These are phyloP conservation scores for Pithys albifrons DNA, from an alignment of 2,113 vertebrate species.

Conservation along the genomic window DNA sequence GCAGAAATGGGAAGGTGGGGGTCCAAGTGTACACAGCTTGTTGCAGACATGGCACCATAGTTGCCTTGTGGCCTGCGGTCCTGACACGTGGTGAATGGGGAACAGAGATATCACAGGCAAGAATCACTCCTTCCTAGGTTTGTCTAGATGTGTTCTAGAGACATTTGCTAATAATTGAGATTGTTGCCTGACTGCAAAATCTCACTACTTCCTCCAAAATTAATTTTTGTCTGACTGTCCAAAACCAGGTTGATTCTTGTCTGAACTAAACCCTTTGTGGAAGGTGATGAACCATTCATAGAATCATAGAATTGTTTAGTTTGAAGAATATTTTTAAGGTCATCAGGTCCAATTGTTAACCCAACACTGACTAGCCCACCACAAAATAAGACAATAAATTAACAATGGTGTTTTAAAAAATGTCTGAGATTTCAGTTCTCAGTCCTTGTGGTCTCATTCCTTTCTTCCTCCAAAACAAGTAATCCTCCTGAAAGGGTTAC, in stretches of 20 bases:
- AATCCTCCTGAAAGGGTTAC: neutral
- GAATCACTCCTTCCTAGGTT: neutral
- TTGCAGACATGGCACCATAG: neutral
- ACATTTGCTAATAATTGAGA: neutral
- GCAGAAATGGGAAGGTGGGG: neutral
- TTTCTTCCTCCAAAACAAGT: neutral
- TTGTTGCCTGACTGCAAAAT: neutral
- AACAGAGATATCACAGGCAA: neutral
- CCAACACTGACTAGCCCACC: neutral
- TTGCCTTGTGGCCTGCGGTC: rapidly evolving
- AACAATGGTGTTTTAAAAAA: neutral
- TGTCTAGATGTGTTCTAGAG: neutral
- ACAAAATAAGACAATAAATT: neutral
- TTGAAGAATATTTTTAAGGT: neutral
- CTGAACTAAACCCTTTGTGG: neutral
- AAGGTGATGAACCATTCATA: neutral
- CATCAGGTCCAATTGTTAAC: neutral
- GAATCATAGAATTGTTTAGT: neutral
- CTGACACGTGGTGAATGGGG: rapidly evolving
- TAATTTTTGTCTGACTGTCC: neutral
- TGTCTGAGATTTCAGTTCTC: neutral
- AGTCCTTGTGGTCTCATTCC: neutral
- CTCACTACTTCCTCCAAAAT: neutral
- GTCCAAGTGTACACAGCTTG: neutral
- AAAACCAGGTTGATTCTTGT: neutral